Evolutionary conservation across 2,113 vertebrate species (phyloP).

Genomic region (Paradoxurus hermaphroditus): DNA sequence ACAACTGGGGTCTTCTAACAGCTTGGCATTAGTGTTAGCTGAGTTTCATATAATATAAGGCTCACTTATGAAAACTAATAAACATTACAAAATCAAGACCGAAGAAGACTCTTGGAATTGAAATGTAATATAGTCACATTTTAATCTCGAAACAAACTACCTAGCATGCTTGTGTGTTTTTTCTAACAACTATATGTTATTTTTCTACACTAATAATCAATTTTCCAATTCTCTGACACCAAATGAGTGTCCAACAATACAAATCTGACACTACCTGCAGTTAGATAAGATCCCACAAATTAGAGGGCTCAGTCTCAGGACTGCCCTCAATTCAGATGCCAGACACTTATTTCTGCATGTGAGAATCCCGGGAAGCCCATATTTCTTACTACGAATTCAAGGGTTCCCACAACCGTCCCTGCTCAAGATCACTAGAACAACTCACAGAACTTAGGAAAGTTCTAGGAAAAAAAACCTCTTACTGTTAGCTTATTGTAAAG

Average conservation of each 20-base stretch:
- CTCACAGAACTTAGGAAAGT: not conserved
- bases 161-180: not conserved
- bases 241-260: not conserved
- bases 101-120: not conserved
- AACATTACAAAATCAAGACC: not conserved
- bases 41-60: not conserved
- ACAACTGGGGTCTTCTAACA: not conserved
- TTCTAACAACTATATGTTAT: not conserved
- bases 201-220: not conserved
- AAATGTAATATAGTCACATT: not conserved
- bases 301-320: not conserved
- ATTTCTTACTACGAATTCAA: not conserved
- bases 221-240: not conserved
- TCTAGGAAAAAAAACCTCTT: not conserved
- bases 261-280: not conserved
- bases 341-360: not conserved
- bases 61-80: not conserved
- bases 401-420: not conserved
- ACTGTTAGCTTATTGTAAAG: not conserved
- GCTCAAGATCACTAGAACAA: not conserved
- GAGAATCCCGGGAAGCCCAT: not conserved
- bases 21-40: not conserved
- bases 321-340: not conserved
- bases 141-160: constrained; percentile 2
- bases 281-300: not conserved